phyloP scores from a whole-genome alignment of 2,888 invertebrate species.

The Mycalesis mineus region DNA sequence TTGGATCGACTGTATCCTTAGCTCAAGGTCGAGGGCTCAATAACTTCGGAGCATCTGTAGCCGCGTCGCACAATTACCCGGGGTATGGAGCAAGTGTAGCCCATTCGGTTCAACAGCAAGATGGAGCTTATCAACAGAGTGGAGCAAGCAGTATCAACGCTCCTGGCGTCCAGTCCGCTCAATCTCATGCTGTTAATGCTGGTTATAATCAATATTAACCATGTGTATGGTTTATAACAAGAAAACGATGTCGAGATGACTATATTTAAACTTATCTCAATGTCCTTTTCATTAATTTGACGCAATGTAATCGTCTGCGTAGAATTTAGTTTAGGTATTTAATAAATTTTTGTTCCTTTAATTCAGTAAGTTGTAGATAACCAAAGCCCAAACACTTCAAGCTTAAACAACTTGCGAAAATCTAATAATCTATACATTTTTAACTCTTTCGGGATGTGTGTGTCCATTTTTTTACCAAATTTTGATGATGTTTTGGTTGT shows the following conservation, averaged over 20 bases:
- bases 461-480: too few species aligned
- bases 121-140: slow-evolving; percentile 44
- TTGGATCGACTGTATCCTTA: slow-evolving; percentile 41
- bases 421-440: too few species aligned
- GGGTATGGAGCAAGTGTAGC: slow-evolving; percentile 51
- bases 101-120: slow-evolving; percentile 50
- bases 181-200: slow-evolving; percentile 50
- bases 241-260: slow-evolving; percentile 57
- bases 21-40: slow-evolving; percentile 43
- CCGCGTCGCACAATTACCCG: slow-evolving; percentile 50
- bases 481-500: too few species aligned
- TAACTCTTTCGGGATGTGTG: slow-evolving; percentile 31
- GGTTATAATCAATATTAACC: slow-evolving; percentile 42
- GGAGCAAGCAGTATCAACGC: slow-evolving; percentile 56
- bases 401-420: too few species aligned
- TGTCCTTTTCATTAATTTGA: slow-evolving; percentile 38
- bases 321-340: not conserved
- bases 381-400: too few species aligned
- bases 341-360: not conserved
- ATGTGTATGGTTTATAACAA: not conserved
- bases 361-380: too few species aligned
- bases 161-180: slow-evolving; percentile 54
- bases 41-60: slow-evolving; percentile 44
- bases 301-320: too few species aligned
- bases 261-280: slow-evolving; percentile 49